phyloP scores from a whole-genome alignment of 2,113 vertebrate genomes.

The Pygoscelis adeliae region DNA sequence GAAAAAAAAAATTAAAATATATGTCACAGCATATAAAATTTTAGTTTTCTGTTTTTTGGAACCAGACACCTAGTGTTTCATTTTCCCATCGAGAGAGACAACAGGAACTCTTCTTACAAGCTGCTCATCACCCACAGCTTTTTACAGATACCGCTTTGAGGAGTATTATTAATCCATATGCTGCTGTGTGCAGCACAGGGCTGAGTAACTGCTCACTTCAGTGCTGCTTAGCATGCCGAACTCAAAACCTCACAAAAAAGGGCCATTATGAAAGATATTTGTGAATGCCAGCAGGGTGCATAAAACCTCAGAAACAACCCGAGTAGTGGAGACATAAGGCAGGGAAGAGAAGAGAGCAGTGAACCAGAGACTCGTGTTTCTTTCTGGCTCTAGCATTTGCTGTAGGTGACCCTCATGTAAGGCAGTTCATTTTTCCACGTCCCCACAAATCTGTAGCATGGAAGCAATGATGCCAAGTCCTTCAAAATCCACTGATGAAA shows the following conservation, averaged over 20 bases:
- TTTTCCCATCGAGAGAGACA: not conserved
- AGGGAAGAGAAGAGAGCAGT: not conserved
- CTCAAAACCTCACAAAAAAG: not conserved
- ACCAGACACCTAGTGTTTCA: not conserved
- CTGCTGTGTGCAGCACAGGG: not conserved
- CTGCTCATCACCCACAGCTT: not conserved
- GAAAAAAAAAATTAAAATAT: not conserved
- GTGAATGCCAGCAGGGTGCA: not conserved
- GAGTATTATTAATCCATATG: not conserved
- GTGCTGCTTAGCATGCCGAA: not conserved
- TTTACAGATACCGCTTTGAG: not conserved
- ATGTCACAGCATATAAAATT: not conserved
- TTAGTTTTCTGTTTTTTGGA: not conserved
- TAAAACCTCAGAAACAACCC: not conserved
- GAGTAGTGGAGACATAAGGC: fast-evolving
- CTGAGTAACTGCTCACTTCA: not conserved
- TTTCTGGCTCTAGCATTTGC: not conserved
- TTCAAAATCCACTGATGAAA: not conserved
- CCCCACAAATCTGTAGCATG: not conserved
- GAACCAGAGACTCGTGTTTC: not conserved
- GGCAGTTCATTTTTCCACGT: not conserved
- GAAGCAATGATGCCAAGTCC: not conserved
- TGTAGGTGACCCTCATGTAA: fast-evolving
- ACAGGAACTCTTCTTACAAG: not conserved
- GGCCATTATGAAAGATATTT: not conserved